phyloP scores from a whole-genome alignment of 2,888 invertebrate species.

The Ethmia dodecea region DNA sequence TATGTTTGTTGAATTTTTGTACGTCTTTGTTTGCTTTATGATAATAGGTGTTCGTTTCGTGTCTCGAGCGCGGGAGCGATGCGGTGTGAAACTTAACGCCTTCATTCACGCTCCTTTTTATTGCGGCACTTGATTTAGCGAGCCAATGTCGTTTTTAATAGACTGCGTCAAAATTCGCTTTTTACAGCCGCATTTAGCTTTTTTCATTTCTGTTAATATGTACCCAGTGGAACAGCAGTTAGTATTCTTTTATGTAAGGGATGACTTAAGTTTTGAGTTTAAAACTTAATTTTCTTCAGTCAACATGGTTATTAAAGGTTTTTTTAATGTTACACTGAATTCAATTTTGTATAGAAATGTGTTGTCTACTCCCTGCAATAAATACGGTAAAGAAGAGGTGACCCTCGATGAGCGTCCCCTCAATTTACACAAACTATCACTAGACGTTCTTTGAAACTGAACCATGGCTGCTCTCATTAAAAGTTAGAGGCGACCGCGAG shows the following conservation, averaged over 20 bases:
- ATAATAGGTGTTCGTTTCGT: conserved; percentile 73
- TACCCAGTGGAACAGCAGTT: no score
- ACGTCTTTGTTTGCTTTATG: conserved; percentile 72
- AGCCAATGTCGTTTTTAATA: conserved; percentile 63
- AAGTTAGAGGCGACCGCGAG: conserved; percentile 57
- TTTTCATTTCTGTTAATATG: no score
- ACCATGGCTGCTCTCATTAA: conserved; percentile 60
- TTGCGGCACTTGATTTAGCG: conserved; percentile 69
- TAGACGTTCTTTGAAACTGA: conserved; percentile 47
- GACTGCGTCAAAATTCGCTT: conserved; percentile 43
- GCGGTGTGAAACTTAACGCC: conserved; percentile 75
- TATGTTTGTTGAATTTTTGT: conserved; percentile 70
- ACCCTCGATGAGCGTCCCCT: no score
- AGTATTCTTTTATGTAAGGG: no score
- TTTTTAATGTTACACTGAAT: no score
- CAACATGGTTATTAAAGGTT: no score
- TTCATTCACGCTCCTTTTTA: conserved; percentile 67
- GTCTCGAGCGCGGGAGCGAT: conserved; percentile 54
- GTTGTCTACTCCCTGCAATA: no score
- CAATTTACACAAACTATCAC: conserved; percentile 40
- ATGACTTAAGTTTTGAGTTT: no score
- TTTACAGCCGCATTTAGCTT: conserved; percentile 37
- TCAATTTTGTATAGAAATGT: no score
- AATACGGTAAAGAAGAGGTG: no score
- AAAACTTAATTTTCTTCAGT: no score